Evolutionary conservation across 1,140 invertebrate species (phyloP).

Genomic region (Lordiphosa clarofinis): DNA sequence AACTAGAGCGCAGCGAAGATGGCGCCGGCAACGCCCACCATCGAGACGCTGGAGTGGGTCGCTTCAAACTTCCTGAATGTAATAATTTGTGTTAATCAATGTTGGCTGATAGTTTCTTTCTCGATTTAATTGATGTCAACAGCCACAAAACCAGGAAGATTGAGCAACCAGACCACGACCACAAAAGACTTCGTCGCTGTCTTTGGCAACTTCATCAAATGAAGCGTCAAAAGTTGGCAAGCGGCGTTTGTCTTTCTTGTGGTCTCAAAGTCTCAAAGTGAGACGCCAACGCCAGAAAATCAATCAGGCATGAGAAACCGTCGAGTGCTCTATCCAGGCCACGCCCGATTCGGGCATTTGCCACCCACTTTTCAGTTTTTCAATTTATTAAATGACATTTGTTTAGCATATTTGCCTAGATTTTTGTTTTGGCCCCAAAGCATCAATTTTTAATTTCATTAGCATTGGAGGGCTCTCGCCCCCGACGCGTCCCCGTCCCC

Average conservation of each 20-base stretch:
- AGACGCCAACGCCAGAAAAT: conserved; percentile 64
- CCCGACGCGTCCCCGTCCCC: not conserved
- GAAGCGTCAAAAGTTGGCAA: conserved; percentile 58
- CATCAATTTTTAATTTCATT: conserved; percentile 78
- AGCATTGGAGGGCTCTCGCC: conserved; percentile 43
- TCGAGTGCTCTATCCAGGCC: conserved; percentile 19
- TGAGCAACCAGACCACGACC: conserved; percentile 66
- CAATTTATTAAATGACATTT: conserved; percentile 78
- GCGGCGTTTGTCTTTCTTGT: conserved; percentile 54
- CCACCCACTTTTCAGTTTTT: conserved; percentile 31
- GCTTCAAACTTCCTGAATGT: conserved; percentile 33
- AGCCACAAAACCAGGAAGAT: conserved; percentile 65
- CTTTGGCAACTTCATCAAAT: conserved; percentile 67
- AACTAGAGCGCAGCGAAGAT: conserved; percentile 38
- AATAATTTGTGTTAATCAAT: conserved; percentile 47
- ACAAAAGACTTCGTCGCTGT: conserved; percentile 35
- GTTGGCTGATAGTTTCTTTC: conserved; percentile 11
- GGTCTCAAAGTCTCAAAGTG: conserved; percentile 18
- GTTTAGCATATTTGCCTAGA: conserved; percentile 55
- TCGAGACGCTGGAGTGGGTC: conserved; percentile 13
- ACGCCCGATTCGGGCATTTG: not conserved
- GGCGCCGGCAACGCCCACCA: conserved; percentile 28
- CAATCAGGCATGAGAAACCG: conserved; percentile 57
- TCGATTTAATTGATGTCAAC: conserved; percentile 67
- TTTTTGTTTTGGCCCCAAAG: conserved; percentile 58